Evolutionary conservation across 2,888 invertebrate genomes (phyloP), one percentile per base, ranked within the genome.

Genomic region (Lasioglossum morio): DNA sequence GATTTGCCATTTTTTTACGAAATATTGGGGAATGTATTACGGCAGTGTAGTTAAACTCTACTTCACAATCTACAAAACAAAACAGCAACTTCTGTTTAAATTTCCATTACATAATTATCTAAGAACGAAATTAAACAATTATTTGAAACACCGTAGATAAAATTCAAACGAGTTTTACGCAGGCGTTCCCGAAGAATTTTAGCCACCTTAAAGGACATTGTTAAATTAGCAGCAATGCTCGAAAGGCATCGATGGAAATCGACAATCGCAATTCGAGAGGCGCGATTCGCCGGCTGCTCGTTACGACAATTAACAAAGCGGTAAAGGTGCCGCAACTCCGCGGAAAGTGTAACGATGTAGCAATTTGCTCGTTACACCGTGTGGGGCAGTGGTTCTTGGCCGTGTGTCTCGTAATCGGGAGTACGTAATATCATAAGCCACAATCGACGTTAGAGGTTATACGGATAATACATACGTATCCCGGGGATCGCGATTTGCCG

Each of bases 401-500:
- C 5, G n/a, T 19, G 30, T 48, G 69, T 86, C 53, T 81, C 79
- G 86, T 87, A 88, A 88, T 86, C 81, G 87, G 81, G 86, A 86
- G 87, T 88, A 87, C 85, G 89, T 88, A 90, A 89, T 88, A 90
- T 90, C 83, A 81, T 90, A 88, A 90, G 87, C 84, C 85, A 87
- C 88, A 87, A 90, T 91, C 89, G 89, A 91, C 86, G 87, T 88
- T 89, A 84, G 89, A 90, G 89, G 82, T 90, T 89, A 89, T 86
- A 84, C 81, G 85, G 88, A 82, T 90, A 87, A 88, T 88, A 89
- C 88, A 85, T 90, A 88, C 84, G 86, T 91, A 92, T 89, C 88
- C 73, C 87, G 86, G 82, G 88, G 87, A 87, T 91, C 88, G 85
- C 91, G 91, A 92, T 92, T 92, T 90, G 89, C 90, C 88, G 85